A percentile compares a stretch with the other conserved stretches of the same genome.
Evolutionary conservation across 2,888 invertebrate species (phyloP).

Genomic region (Sesamia inferens): DNA sequence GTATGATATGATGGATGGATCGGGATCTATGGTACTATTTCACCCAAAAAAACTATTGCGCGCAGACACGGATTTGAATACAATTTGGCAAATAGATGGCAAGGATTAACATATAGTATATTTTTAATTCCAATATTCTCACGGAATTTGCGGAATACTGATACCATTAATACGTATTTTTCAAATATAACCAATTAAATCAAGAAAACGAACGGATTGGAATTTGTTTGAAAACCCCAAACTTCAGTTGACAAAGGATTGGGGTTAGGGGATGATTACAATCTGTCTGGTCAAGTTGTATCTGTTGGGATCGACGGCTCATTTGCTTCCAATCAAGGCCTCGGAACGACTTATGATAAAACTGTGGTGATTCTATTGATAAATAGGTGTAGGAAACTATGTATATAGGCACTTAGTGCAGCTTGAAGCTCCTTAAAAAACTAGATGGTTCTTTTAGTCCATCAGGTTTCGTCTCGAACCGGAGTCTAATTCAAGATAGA

Average conservation of each 20-base stretch:
- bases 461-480: neutral
- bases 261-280: constrained; percentile 52
- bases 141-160: too few relatives aligned
- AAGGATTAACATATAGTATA: too few relatives aligned
- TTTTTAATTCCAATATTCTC: too few relatives aligned
- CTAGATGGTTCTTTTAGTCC: neutral
- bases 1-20: too few relatives aligned
- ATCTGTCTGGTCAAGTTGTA: constrained; percentile 57
- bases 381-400: too few relatives aligned
- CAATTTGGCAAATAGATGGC: too few relatives aligned
- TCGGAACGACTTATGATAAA: constrained; percentile 14
- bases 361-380: neutral
- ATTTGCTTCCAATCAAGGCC: constrained; percentile 54
- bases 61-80: too few relatives aligned
- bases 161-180: neutral
- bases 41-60: too few relatives aligned
- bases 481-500: neutral
- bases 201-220: constrained; percentile 16
- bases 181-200: neutral
- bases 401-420: neutral
- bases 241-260: constrained; percentile 58
- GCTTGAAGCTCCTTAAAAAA: neutral
- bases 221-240: constrained; percentile 47
- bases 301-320: constrained; percentile 46
- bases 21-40: too few relatives aligned